Base-by-base conservation (phyloP, 1,140 invertebrate genomes). In the Drosophila nebulosa region DNA sequence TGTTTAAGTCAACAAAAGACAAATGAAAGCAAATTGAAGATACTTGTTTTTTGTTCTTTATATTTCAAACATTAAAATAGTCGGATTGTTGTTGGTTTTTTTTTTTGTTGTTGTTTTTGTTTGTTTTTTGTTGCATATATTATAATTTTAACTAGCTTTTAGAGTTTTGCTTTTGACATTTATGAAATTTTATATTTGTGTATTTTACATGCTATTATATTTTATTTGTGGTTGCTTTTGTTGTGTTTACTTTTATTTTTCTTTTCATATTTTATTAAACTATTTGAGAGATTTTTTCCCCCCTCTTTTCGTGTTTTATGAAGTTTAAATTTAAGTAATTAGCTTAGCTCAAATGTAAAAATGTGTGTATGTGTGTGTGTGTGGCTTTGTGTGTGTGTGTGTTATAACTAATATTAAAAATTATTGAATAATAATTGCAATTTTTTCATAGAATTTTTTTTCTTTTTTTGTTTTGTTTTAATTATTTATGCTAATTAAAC, bases 51-150 rank as follows among this genome's bases (percentile, higher is more conserved):
- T 64, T 67, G 68, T 71, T 75, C 74, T 79, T 79, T 90, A 73
- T 90, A 90, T 90, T 90, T 90, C 88, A 90, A 90, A 90, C 86
- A 90, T 86, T 90, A 90, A 90, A 90, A 90, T 90, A 89, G 86
- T 85, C 69, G 79, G 69, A 77, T 89, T 83, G 60, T 73, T 73
- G 62, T 62, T 76, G 67, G 59, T 66, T 32, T 42, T 74, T 55
- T 32, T 32, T 32, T 32, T 27, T 24, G 60, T 55, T 78, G 78
- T 57, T 86, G 86, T 74, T 74, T 78, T 81, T 70, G 75, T 78
- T 83, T 75, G 75, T 85, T 81, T 71, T 85, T 67, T 39, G 24
- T 61, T 46, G 39, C 39, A 39, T 39, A 35, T 36, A 60, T 74
- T 69, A 78, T 83, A 88, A 88, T 90, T 90, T 90, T 90, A 90